Percentiles rank a stretch among this genome's conserved stretches.
Evolutionary conservation across 1,140 invertebrate genomes (phyloP).

Genomic region (Meloidogyne hapla): DNA sequence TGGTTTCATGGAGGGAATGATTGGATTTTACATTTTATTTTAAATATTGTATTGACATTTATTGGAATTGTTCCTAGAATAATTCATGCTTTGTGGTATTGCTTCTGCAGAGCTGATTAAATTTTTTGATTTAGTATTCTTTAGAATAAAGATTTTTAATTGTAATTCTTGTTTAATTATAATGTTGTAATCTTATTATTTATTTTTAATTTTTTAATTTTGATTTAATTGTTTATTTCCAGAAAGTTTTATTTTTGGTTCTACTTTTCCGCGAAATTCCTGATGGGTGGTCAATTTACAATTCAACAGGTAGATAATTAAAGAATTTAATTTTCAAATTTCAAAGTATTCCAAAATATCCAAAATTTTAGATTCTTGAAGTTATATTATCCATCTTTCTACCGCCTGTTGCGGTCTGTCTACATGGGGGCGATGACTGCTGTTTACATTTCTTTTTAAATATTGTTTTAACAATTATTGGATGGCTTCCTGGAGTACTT

Average conservation of each 20-base stretch:
- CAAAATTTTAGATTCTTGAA: slow-evolving; percentile 4
- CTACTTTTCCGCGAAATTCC: no score
- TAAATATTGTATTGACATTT: slow-evolving; percentile 32
- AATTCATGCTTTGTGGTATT: slow-evolving; percentile 13
- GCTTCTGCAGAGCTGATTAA: neutral
- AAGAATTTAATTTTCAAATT: no score
- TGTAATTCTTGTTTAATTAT: no score
- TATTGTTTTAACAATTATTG: slow-evolving; percentile 34
- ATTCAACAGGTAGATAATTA: no score
- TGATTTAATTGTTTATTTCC: no score
- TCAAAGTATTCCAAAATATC: no score
- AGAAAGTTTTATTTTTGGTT: no score
- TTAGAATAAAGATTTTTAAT: no score
- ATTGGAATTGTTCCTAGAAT: slow-evolving; percentile 21
- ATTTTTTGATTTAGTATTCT: no score
- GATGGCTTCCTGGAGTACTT: slow-evolving; percentile 38
- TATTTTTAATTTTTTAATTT: no score
- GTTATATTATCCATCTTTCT: slow-evolving; percentile 36
- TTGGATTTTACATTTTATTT: slow-evolving; percentile 19
- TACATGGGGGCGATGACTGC: slow-evolving; percentile 23
- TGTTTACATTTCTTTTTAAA: slow-evolving; percentile 25
- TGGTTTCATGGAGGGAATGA: slow-evolving; percentile 25
- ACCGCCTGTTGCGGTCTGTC: slow-evolving; percentile 28
- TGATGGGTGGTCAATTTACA: no score
- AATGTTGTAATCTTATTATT: no score